phyloP scores from a whole-genome alignment of 2,888 invertebrate species.

The Xestia xanthographa region DNA sequence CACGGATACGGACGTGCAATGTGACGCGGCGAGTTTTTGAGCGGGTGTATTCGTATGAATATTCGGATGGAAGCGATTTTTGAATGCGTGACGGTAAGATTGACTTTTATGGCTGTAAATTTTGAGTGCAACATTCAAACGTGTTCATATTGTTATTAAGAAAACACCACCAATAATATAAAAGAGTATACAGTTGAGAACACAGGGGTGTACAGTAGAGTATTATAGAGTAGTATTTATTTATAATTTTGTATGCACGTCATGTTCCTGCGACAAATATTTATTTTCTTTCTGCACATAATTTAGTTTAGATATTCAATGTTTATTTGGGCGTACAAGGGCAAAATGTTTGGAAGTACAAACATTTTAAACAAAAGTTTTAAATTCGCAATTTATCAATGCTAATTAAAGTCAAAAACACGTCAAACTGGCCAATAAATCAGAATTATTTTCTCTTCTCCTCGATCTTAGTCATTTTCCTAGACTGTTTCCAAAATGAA shows the following conservation, averaged over 20 bases:
- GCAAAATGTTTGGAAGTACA: background rate
- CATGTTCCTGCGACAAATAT: too few relatives aligned
- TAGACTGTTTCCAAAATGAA: background rate
- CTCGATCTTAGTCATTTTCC: background rate
- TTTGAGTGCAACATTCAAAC: background rate
- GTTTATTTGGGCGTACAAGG: background rate
- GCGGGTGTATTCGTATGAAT: slow-evolving; percentile 17
- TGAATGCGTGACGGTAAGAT: slow-evolving; percentile 23
- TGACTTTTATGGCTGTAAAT: slow-evolving; percentile 19
- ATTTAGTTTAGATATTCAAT: background rate
- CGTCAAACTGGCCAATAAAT: background rate
- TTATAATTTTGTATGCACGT: too few relatives aligned
- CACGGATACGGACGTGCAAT: background rate
- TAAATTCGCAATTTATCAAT: background rate
- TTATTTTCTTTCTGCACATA: background rate
- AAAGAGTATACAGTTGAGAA: background rate
- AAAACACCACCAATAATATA: background rate
- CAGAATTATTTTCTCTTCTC: background rate
- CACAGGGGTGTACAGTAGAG: too few relatives aligned
- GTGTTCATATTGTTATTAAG: background rate
- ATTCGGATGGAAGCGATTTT: slow-evolving; percentile 22
- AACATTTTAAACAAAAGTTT: too few relatives aligned
- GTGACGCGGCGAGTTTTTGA: background rate
- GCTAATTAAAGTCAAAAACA: background rate
- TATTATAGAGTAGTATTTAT: too few relatives aligned